These are phyloP conservation scores for Pantelozetes paolii DNA, from an alignment of 2,888 invertebrate genomes.

Conservation along the genomic window DNA sequence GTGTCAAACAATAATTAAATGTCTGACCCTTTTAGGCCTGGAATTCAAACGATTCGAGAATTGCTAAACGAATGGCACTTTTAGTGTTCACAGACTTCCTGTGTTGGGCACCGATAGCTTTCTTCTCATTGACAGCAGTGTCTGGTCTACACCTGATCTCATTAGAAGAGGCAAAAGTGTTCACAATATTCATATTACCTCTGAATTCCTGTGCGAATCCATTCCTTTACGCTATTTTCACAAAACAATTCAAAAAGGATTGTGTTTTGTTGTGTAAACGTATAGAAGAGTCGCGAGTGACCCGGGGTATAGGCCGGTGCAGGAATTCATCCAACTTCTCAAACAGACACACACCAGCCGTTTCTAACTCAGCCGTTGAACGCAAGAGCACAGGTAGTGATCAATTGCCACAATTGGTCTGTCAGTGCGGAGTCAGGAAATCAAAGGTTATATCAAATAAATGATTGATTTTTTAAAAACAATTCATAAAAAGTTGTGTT, in stretches of 20 bases:
- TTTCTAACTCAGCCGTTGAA: conserved; percentile 76
- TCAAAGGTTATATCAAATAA: conserved; percentile 16
- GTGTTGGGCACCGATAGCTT: conserved; percentile 97
- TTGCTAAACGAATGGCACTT: conserved; percentile 93
- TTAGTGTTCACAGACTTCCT: conserved; percentile 94
- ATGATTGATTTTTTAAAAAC: neutral
- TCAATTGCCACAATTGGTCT: conserved; percentile 45
- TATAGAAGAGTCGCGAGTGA: conserved; percentile 87
- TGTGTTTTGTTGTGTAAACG: conserved; percentile 92
- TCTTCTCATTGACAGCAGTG: conserved; percentile 87
- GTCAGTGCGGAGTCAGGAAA: conserved; percentile 44
- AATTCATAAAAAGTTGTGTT: neutral
- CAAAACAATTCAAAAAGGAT: conserved; percentile 96
- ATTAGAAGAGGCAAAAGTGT: conserved; percentile 86
- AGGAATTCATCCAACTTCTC: conserved; percentile 81
- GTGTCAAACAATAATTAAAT: neutral
- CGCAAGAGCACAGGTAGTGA: conserved; percentile 57
- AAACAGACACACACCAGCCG: conserved; percentile 78
- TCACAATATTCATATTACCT: conserved; percentile 91
- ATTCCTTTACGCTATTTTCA: conserved; percentile 93
- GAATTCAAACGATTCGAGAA: conserved; percentile 94
- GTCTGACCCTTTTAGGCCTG: conserved; percentile 56
- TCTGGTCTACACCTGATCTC: conserved; percentile 85
- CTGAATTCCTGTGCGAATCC: conserved; percentile 97
- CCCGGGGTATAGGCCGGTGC: conserved; percentile 77